Conservation (phyloP, 2,797 vertebrate species). For the Prunella strophiata region DNA sequence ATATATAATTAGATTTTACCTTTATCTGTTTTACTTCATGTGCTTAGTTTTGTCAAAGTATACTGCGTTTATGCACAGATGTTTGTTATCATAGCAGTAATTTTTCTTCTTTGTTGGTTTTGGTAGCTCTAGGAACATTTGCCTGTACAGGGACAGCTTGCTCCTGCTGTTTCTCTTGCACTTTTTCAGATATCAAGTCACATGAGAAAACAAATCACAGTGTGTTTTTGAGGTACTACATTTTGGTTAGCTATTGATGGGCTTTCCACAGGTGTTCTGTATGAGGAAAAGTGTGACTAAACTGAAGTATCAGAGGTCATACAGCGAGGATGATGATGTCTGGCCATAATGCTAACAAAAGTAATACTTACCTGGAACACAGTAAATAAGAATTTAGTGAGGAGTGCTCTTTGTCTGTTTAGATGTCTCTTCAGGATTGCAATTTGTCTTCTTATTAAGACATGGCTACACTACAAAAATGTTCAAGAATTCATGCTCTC, state of each 20-base stretch:
- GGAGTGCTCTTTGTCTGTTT: background rate
- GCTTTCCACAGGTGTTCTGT: background rate
- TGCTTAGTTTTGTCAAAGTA: background rate
- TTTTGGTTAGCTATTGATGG: background rate
- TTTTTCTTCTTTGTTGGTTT: slow-evolving; percentile 28
- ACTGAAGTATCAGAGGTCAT: background rate
- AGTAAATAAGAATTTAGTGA: background rate
- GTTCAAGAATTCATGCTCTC: background rate
- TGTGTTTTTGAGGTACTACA: background rate
- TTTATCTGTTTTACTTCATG: background rate
- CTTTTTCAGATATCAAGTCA: background rate
- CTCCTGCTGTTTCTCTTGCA: background rate
- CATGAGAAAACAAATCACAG: background rate
- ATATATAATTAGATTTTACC: background rate
- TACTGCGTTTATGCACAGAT: background rate
- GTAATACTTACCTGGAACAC: background rate
- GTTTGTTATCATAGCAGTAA: background rate
- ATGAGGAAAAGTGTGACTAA: background rate
- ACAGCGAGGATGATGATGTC: background rate
- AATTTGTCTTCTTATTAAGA: background rate
- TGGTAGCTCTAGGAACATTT: slow-evolving; percentile 5
- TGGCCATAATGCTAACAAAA: background rate
- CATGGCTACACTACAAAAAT: background rate
- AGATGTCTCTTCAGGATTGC: background rate
- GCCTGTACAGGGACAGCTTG: background rate